Evolutionary conservation across 2,113 vertebrate species (phyloP).

Genomic region (Cyanoliseus patagonus): DNA sequence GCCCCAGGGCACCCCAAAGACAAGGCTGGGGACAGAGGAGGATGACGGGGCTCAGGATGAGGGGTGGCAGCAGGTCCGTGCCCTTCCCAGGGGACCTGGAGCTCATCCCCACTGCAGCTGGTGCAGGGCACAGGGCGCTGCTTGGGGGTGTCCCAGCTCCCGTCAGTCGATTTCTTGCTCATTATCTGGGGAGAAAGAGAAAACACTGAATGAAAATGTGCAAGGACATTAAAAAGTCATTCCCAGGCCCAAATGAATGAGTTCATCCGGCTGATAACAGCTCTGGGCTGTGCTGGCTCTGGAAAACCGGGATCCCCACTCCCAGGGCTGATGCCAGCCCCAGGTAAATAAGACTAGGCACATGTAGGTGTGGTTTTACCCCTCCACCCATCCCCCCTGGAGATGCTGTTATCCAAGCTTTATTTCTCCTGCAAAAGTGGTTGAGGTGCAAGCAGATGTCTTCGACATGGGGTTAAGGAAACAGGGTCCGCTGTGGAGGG

Average conservation of each 20-base stretch:
- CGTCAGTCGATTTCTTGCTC: slow-evolving; percentile 59
- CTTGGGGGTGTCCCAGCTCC: background rate
- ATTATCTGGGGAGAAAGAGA: background rate
- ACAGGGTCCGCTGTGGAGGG: background rate
- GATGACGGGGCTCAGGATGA: fast-evolving
- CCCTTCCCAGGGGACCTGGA: background rate
- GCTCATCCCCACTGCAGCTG: background rate
- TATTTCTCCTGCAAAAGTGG: background rate
- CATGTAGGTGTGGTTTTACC: background rate
- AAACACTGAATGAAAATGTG: background rate
- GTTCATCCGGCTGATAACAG: background rate
- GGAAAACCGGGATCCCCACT: background rate
- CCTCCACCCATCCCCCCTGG: background rate
- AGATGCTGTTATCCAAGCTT: background rate
- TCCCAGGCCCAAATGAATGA: background rate
- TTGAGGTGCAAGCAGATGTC: background rate
- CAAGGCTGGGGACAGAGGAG: fast-evolving
- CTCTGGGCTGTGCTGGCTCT: background rate
- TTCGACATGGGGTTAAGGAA: background rate
- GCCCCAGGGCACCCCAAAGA: background rate
- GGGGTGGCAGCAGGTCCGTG: background rate
- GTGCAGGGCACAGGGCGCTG: background rate
- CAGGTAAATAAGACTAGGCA: background rate
- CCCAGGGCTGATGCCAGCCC: background rate
- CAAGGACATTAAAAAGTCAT: background rate